Base-by-base conservation (phyloP, 2,888 invertebrate species). In the Adelphocoris suturalis region DNA sequence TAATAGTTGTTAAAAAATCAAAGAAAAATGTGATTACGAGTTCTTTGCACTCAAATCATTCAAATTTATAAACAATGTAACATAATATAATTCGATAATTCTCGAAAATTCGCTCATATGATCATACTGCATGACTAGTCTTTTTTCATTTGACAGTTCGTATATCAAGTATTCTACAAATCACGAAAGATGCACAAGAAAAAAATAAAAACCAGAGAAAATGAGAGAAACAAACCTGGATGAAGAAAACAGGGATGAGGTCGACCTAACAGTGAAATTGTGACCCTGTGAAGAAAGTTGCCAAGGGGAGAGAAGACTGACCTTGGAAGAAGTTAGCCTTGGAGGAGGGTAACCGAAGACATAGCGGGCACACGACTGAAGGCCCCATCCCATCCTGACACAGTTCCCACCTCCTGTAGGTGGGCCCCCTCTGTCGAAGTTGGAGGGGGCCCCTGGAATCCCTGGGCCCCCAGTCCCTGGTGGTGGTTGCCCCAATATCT, bases 291-390 rank as follows among this genome's bases (percentile, higher is more conserved):
- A 85, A 85, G 85, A 85, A 85, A 85, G 85, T 85, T 85, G 85
- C 57, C 85, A 85, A 85, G 85, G 23, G 27, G 23, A 88, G 76
- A 57, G 75, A 80, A 80, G 78, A 78, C 88, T 88, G 88, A 88
- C 88, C 88, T 88, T 88, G 88, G 88, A 75, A 86, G 88, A 76
- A 88, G 88, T 88, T 88, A 88, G 88, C 88, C 88, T 88, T 88
- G 78, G 78, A 78, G 76, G 76, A 61, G 37, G 68, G 68, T 68
- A 88, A 88, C 88, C 55, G 76, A 76, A 52, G 76, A 78, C 88
- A 88, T 88, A 88, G 88, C 88, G 88, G 88, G 88, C 88, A 78
- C 88, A 78, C 37, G 88, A 88, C 88, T 88, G 88, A 78, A 46
- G 88, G 55, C 14, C 76, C 76, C 16, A 61, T 13, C 61, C 57